Evolutionary conservation across 1,140 invertebrate genomes (phyloP).

Genomic region (Drosophila pseudoobscura): DNA sequence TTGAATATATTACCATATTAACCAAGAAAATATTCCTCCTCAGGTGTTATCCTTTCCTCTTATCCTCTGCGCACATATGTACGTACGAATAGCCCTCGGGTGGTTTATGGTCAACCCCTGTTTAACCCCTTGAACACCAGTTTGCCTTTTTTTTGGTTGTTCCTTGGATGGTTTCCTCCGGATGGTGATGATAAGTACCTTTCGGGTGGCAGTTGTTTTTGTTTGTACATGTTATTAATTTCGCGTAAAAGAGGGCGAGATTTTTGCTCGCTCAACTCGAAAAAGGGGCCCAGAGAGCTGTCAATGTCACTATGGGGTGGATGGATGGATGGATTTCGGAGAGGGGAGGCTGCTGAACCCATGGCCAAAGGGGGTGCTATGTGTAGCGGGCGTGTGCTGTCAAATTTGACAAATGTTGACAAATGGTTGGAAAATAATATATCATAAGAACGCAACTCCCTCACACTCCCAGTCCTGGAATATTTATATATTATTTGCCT

Average conservation of each 20-base stretch:
- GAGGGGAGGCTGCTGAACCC: constrained; percentile 19
- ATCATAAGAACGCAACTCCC: constrained; percentile 26
- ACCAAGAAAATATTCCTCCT: too few relatives aligned
- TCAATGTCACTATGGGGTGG: constrained; percentile 60
- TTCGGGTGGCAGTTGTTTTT: constrained; percentile 65
- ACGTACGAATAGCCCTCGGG: too few relatives aligned
- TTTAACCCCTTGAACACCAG: constrained; percentile 12
- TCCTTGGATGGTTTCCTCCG: constrained; percentile 19
- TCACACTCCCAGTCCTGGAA: constrained; percentile 4
- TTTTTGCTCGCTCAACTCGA: too few relatives aligned
- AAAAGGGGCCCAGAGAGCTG: constrained; percentile 51
- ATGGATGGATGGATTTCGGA: constrained; percentile 21
- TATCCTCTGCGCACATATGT: too few relatives aligned
- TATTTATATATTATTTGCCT: constrained; percentile 75
- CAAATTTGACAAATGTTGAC: constrained; percentile 81
- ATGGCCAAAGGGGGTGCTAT: constrained; percentile 49
- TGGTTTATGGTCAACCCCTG: constrained; percentile 1
- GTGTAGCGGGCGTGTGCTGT: constrained; percentile 63
- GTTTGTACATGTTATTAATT: constrained; percentile 79
- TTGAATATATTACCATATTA: too few relatives aligned
- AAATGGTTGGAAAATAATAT: constrained; percentile 77
- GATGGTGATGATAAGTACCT: constrained; percentile 55
- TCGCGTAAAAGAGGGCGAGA: constrained; percentile 61
- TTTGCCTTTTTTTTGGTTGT: constrained; percentile 34
- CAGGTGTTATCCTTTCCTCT: too few relatives aligned